phyloP scores from a whole-genome alignment of 2,797 vertebrate genomes.

The Enteromius unitaeniatus region DNA sequence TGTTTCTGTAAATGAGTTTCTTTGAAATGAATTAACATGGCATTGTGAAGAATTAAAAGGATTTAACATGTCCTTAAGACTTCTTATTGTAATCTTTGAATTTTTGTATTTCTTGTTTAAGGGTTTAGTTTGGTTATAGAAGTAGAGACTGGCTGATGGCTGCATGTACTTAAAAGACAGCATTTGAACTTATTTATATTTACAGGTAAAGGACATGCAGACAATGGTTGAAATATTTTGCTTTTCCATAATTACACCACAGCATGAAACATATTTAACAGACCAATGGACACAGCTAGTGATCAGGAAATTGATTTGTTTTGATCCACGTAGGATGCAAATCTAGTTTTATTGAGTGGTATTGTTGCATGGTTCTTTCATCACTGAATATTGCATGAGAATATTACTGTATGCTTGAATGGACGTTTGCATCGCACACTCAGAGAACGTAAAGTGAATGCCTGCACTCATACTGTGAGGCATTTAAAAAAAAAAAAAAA shows the following conservation, averaged over 20 bases:
- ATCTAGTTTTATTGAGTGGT: slow-evolving; percentile 13
- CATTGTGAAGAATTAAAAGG: neutral
- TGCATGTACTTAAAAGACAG: neutral
- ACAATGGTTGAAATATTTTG: neutral
- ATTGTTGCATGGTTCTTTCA: slow-evolving; percentile 28
- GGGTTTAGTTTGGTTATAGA: neutral
- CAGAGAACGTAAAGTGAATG: slow-evolving; percentile 25
- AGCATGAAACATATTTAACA: slow-evolving; percentile 31
- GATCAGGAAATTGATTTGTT: slow-evolving; percentile 16
- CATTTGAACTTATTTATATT: neutral
- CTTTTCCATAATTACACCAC: slow-evolving; percentile 30
- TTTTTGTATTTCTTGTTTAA: neutral
- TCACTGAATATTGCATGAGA: slow-evolving; percentile 78
- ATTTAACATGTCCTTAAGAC: slow-evolving; percentile 15
- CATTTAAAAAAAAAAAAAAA: slow-evolving; percentile 12
- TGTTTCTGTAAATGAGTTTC: neutral
- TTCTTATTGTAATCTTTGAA: neutral
- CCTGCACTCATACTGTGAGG: slow-evolving; percentile 22
- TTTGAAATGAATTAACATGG: neutral
- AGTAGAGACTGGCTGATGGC: neutral
- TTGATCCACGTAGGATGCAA: neutral
- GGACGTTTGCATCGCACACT: slow-evolving; percentile 55
- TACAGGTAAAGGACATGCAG: neutral
- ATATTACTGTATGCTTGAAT: slow-evolving; percentile 70
- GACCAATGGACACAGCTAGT: slow-evolving; percentile 12